Evolutionary conservation across 2,888 invertebrate species (phyloP).

Genomic region (Ophraella communa): DNA sequence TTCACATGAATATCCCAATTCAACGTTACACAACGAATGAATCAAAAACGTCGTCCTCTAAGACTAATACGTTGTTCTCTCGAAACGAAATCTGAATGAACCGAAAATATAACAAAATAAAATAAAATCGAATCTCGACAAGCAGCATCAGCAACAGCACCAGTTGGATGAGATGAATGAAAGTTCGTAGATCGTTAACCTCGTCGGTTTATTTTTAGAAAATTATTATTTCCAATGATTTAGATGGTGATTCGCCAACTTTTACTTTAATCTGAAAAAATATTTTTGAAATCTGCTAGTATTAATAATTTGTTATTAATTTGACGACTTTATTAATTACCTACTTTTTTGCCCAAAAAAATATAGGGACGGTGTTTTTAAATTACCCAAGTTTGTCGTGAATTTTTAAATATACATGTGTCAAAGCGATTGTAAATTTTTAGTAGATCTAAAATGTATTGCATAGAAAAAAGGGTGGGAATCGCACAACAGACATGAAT

Average conservation of each 20-base stretch:
- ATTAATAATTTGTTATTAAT: neutral
- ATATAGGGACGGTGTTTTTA: no score
- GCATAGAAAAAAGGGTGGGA: no score
- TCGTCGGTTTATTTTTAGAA: constrained; percentile 28
- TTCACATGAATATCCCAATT: neutral
- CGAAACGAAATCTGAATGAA: constrained; percentile 36
- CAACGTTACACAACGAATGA: constrained; percentile 14
- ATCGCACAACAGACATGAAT: no score
- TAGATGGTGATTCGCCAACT: constrained; percentile 7
- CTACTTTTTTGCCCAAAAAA: no score
- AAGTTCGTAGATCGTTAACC: constrained; percentile 26
- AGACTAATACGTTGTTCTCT: constrained; percentile 26
- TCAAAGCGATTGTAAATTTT: no score
- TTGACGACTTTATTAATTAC: neutral
- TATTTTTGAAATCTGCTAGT: no score
- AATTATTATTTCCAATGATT: constrained; percentile 27
- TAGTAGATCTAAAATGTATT: no score
- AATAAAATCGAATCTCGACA: constrained; percentile 26
- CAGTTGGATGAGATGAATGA: constrained; percentile 29
- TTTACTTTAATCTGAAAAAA: neutral
- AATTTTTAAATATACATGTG: no score
- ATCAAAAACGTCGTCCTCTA: neutral
- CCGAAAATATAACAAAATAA: constrained; percentile 34
- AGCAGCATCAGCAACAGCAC: no score
- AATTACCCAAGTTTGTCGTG: no score